Base-by-base conservation (phyloP, 1,140 invertebrate genomes). In the Sitodiplosis mosellana region DNA sequence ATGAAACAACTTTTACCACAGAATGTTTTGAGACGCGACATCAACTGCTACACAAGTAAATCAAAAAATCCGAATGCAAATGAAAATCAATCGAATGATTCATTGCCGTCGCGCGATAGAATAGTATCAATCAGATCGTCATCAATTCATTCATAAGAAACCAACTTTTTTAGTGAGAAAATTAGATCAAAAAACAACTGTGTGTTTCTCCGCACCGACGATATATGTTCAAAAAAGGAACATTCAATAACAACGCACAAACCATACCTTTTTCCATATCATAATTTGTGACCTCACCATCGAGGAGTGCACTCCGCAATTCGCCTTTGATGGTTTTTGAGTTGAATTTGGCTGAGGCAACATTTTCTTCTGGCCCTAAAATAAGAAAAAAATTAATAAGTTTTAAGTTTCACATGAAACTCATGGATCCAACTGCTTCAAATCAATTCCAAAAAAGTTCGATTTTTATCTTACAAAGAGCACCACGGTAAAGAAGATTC, bases 331-430 rank as follows among this genome's bases (percentile, higher is more conserved):
- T 68, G 27, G 91, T 87, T 57, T 81, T 75, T 2, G 90, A 81
- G n/a, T 80, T 80, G 52, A 80, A 74, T 51, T 77, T 74, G 7
- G 72, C 62, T 22, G 78, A 78, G 10, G 91, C 90, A 38, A 97
- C 80, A 71, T 98, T 96, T 65, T 93, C 85, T 58, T 95, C 87
- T 0, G 83, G 74, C 54, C 89, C 82, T 86, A 57, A 40, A 66
- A 59, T 41, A 46, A 46, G 4, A 27, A 45, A 42, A 43, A 36
- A 44, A 34, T 17, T 14, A 36, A n/a, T 49, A 27, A 15, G 43
- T 17, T 36, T 15, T 8, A 42, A 17, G 18, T 21, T 46, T 46
- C 40, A 20, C 11, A 33, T 17, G 20, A 49, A 22, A 33, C 21
- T 33, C 15, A 45, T 1, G 19, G 33, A 19, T n/a, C n/a, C n/a